These are phyloP conservation scores for Loris lydekkerianus DNA, from an alignment of 2,797 vertebrate species.

Conservation along the genomic window DNA sequence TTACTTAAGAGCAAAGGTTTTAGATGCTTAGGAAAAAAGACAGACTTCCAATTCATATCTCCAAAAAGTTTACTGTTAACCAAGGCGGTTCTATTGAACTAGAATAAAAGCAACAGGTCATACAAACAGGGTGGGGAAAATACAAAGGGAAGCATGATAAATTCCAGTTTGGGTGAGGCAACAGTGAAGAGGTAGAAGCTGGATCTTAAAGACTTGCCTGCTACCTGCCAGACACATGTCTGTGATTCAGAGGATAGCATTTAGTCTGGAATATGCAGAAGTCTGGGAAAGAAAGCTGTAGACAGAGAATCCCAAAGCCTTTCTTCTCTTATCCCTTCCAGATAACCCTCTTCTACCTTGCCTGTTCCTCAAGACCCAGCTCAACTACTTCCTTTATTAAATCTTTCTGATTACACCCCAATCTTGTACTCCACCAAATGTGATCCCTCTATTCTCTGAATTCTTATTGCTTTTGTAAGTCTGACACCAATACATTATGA, in stretches of 20 bases:
- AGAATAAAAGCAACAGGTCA: conserved; percentile 54
- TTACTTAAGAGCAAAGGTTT: conserved; percentile 65
- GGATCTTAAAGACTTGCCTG: conserved; percentile 28
- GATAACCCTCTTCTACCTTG: conserved; percentile 47
- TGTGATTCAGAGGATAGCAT: conserved; percentile 64
- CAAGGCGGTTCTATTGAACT: conserved; percentile 39
- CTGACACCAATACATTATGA: conserved; percentile 33
- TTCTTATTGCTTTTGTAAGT: conserved; percentile 8
- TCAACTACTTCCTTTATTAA: conserved; percentile 39
- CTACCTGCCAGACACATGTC: conserved; percentile 37
- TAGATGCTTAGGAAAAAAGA: conserved; percentile 44
- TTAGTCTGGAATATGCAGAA: conserved; percentile 62
- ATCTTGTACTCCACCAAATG: background rate
- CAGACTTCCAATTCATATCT: conserved; percentile 45
- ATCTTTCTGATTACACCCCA: background rate
- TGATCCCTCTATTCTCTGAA: conserved; percentile 45
- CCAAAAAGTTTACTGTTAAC: conserved; percentile 57
- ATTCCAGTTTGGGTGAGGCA: conserved; percentile 35
- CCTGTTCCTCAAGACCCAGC: conserved; percentile 34
- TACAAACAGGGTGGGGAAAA: conserved; percentile 21
- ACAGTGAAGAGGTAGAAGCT: conserved; percentile 11
- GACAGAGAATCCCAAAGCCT: background rate
- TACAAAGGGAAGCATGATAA: conserved; percentile 19
- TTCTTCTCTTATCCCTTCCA: background rate
- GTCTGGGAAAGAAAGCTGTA: conserved; percentile 30